Evolutionary conservation across 2,113 vertebrate species (phyloP), one percentile per base, ranked within the genome.

Genomic region (Oryzias javanicus): DNA sequence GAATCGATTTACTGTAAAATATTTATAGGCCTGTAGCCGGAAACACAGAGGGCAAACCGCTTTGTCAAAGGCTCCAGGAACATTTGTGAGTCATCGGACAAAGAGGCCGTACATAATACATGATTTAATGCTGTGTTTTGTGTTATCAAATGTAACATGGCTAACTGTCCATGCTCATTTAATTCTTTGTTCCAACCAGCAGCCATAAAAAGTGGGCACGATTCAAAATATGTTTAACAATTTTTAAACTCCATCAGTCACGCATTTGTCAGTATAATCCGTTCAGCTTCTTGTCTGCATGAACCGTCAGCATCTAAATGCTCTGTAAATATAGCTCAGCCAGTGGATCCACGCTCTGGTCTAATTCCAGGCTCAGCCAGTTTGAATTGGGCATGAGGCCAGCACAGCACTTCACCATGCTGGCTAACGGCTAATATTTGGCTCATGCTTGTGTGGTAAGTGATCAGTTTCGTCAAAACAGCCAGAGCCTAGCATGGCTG

Each of bases 321-420:
- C 70, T 77, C 74, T 68, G 85, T 88, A 89, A 90, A 87, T 84
- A 88, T 75, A 82, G 69, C 78, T 83, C 82, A 76, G 84, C 80
- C 82, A 86, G 74, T 74, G 79, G 75, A 79, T 69, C 74, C 64
- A 61, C 14, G 40, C 75, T 70, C 50, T 52, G 67, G 72, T 88
- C 76, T 88, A 76, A 86, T 72, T 87, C 84, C 85, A 86, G 74
- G 80, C 72, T 45, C 20, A 49, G 52, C 45, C 76, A 52, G 81
- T 59, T 71, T 74, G 19, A 68, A 72, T 44, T 6, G 72, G 88
- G 87, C 84, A 47, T 0, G 0, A 10, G n/a, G 83, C 89, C 89
- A 90, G 79, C 5, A 29, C 60, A 70, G 80, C 82, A 86, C 87
- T 88, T 76, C 72, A 13, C 71, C 70, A 70, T 64, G 73, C 75